phyloP scores from a whole-genome alignment of 2,888 invertebrate genomes.

The Anoncus sp. region DNA sequence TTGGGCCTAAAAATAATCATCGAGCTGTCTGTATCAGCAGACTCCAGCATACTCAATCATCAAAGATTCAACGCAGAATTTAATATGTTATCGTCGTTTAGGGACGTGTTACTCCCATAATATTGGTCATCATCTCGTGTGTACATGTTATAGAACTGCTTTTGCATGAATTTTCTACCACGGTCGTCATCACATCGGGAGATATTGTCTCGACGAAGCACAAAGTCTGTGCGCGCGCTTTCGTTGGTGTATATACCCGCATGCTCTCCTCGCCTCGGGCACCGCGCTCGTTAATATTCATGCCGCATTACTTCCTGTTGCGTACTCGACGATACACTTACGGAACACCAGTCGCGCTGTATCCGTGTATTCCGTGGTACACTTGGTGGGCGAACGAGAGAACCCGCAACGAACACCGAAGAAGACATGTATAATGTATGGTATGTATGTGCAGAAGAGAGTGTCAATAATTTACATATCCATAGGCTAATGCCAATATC shows the following conservation, averaged over 20 bases:
- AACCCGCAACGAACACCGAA: no score
- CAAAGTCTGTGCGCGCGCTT: constrained; percentile 61
- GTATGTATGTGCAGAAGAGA: constrained; percentile 18
- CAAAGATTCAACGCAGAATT: no score
- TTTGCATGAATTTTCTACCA: constrained; percentile 44
- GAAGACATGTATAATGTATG: no score
- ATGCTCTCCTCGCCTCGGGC: constrained; percentile 71
- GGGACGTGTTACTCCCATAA: no score
- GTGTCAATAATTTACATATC: constrained; percentile 35
- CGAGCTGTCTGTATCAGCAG: no score
- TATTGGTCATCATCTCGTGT: not conserved
- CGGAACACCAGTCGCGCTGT: constrained; percentile 56
- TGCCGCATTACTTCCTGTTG: constrained; percentile 76
- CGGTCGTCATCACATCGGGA: constrained; percentile 26
- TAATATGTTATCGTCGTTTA: no score
- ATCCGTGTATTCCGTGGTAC: constrained; percentile 30
- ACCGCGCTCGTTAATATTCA: constrained; percentile 76
- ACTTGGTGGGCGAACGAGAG: constrained; percentile 35
- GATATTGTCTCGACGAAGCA: constrained; percentile 46
- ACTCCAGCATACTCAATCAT: no score
- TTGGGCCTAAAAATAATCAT: no score
- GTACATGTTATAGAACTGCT: not conserved
- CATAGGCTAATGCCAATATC: constrained; percentile 20
- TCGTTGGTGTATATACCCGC: constrained; percentile 61
- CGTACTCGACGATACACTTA: constrained; percentile 75